Evolutionary conservation across 2,113 vertebrate genomes (phyloP).

Genomic region (Anolis sagrei): DNA sequence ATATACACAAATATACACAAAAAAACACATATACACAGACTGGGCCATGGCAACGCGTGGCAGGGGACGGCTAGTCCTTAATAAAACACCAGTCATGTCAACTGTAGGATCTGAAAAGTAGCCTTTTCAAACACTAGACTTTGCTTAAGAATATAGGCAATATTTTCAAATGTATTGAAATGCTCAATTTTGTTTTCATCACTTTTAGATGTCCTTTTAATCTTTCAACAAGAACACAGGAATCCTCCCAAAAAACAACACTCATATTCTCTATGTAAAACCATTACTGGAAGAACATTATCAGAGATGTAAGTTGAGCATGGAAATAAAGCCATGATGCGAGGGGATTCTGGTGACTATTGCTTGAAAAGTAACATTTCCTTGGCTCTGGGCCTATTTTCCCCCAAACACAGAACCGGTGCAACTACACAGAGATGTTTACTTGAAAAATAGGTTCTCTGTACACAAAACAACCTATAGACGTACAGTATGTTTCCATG

Average conservation of each 20-base stretch:
- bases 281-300: background rate
- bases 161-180: background rate
- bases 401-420: background rate
- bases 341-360: too few species aligned
- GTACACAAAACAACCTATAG: background rate
- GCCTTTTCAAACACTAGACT: too few species aligned
- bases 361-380: too few species aligned
- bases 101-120: too few species aligned
- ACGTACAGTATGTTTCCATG: too few species aligned
- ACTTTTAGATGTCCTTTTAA: background rate
- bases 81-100: too few species aligned
- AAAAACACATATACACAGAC: too few species aligned
- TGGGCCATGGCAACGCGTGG: too few species aligned
- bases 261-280: background rate
- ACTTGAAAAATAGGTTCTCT: background rate
- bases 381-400: background rate
- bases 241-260: background rate
- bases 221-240: background rate
- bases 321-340: too few species aligned
- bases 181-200: background rate
- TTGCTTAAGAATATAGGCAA: too few species aligned
- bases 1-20: too few species aligned
- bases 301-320: background rate
- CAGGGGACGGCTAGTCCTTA: too few species aligned
- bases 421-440: background rate